Evolutionary conservation across 2,113 vertebrate species (phyloP).

Genomic region (Sceloporus tristichus): DNA sequence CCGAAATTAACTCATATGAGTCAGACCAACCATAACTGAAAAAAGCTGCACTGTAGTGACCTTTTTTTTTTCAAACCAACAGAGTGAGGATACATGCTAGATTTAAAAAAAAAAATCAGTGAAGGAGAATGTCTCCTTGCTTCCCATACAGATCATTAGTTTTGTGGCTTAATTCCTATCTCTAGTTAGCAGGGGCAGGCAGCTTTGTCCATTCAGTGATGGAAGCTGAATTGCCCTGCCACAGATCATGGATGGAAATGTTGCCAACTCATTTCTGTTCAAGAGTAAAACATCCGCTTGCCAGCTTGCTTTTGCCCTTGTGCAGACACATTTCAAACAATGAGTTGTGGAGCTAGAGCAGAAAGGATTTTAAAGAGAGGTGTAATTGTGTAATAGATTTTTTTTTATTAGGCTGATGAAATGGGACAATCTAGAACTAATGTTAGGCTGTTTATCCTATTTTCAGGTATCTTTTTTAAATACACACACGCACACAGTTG

Average conservation of each 20-base stretch:
- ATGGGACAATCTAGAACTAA: neutral
- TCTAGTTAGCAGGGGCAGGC: slow-evolving; percentile 61
- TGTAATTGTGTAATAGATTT: slow-evolving; percentile 7
- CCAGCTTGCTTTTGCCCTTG: slow-evolving; percentile 57
- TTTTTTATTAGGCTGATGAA: neutral
- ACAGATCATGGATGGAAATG: slow-evolving; percentile 8
- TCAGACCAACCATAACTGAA: neutral
- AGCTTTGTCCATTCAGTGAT: slow-evolving; percentile 25
- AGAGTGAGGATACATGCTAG: neutral
- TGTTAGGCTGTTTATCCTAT: neutral
- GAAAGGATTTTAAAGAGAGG: neutral
- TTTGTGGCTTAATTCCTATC: slow-evolving; percentile 75
- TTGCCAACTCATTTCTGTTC: slow-evolving; percentile 60
- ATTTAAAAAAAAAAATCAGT: slow-evolving; percentile 39
- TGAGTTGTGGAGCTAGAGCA: neutral
- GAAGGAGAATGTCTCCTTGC: slow-evolving; percentile 65
- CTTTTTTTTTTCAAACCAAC: slow-evolving; percentile 11
- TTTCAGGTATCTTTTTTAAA: neutral
- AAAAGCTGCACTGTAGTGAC: slow-evolving; percentile 35
- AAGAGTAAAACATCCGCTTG: slow-evolving; percentile 37
- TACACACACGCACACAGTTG: neutral
- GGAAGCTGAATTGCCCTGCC: slow-evolving; percentile 46
- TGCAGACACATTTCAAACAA: neutral
- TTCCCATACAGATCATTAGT: slow-evolving; percentile 64
- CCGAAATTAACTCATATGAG: neutral